Base-by-base conservation (phyloP, 2,797 vertebrate genomes). In the Lagodon rhomboides region DNA sequence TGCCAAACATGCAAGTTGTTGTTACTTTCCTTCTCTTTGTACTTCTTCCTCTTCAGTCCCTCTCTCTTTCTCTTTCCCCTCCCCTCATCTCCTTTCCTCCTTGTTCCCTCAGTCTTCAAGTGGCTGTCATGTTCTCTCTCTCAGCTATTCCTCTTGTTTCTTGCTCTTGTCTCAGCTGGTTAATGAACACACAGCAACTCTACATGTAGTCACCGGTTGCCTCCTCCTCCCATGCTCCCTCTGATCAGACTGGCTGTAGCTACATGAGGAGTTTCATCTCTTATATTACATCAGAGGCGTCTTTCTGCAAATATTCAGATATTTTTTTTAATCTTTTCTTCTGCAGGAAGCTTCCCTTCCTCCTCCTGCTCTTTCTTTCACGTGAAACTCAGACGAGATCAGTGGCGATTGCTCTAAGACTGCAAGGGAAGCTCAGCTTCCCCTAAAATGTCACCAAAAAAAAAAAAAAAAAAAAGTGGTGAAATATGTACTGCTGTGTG, bases 131-230 rank as follows among this genome's bases (percentile, higher is more conserved):
- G 0, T 58, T 55, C 49, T 51, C 49, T 22, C 55, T n/a, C 22
- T 44, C 55, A 44, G 43, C 4, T 20, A 20, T 59, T 22, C 27
- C 13, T 60, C 38, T 34, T 1, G 3, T 46, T n/a, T 55, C 17
- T 49, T 46, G 58, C 27, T 67, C 51, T 11, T 13, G 3, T 54
- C 51, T 53, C 20, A 1, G 51, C 75, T 18, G 23, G 17, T 59
- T 69, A 55, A 82, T 59, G 58, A 69, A 85, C 50, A 23, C 72
- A 27, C 56, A 30, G 47, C 2, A 4, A 23, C 61, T 73, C 18
- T 15, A 53, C n/a, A 55, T 71, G 55, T 61, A 84, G 73, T 82
- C 46, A 74, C 30, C 0, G 30, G 23, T 54, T 27, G 44, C 75
- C 50, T 15, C 50, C 22, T 12, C 64, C 51, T 22, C 34, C 25